These are phyloP conservation scores for Lerista edwardsae DNA, from an alignment of 2,797 vertebrate species.

Conservation along the genomic window DNA sequence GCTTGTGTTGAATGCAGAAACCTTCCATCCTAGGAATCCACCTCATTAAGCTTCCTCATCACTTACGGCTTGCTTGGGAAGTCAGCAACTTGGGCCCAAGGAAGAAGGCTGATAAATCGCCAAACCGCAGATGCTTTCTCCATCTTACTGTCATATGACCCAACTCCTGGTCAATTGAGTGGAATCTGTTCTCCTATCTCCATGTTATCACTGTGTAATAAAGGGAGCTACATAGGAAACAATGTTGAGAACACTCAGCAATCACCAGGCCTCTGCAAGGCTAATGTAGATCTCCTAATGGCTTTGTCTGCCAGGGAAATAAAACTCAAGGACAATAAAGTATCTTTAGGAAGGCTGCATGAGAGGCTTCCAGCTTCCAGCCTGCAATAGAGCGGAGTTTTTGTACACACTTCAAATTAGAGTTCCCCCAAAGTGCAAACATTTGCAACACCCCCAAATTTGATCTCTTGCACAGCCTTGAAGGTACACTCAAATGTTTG, in stretches of 20 bases:
- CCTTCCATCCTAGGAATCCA: not conserved
- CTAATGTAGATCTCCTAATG: slow-evolving; percentile 45
- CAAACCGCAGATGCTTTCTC: rapidly evolving
- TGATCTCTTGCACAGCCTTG: no score
- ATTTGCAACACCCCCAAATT: no score
- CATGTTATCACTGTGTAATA: not conserved
- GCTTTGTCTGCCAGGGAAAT: slow-evolving; percentile 24
- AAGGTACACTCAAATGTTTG: no score
- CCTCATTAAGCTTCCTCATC: not conserved
- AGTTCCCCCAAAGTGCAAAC: no score
- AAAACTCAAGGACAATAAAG: slow-evolving; percentile 46
- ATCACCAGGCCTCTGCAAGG: not conserved
- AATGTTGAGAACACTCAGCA: not conserved
- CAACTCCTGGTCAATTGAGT: not conserved
- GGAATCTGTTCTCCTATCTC: rapidly evolving
- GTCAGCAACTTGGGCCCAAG: not conserved
- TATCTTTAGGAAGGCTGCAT: slow-evolving; percentile 27
- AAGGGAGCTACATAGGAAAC: slow-evolving; percentile 5
- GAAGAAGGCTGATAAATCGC: not conserved
- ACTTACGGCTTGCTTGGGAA: slow-evolving; percentile 4
- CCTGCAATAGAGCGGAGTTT: no score
- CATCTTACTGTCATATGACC: rapidly evolving
- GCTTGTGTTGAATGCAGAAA: not conserved
- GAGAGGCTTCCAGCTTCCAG: no score
- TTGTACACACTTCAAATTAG: no score